Conservation (phyloP, 1,140 invertebrate genomes). For the Conopomorpha cramerella region DNA sequence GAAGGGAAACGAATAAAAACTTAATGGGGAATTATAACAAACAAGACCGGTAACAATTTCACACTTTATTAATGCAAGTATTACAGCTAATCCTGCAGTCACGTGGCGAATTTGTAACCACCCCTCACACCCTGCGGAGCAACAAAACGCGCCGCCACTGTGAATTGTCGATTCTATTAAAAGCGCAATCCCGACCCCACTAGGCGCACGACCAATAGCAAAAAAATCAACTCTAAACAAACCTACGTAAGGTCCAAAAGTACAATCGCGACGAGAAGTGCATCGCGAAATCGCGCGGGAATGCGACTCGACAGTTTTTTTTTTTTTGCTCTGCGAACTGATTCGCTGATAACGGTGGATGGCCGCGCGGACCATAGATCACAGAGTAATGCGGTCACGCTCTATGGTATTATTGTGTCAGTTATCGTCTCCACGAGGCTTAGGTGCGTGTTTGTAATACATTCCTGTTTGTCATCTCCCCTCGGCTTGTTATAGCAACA, state of each 20-base stretch:
- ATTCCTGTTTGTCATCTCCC: slow-evolving; percentile 50
- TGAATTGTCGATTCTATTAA: slow-evolving; percentile 20
- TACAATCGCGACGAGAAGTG: too few relatives aligned
- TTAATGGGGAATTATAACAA: slow-evolving; percentile 54
- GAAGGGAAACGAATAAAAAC: too few relatives aligned
- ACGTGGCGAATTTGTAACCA: slow-evolving; percentile 57
- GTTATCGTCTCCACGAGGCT: slow-evolving; percentile 55
- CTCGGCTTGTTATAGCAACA: slow-evolving; percentile 44
- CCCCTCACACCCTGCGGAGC: too few relatives aligned
- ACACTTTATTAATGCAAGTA: slow-evolving; percentile 61
- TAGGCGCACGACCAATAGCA: too few relatives aligned
- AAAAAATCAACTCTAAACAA: too few relatives aligned
- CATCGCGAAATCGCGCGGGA: slow-evolving; percentile 2
- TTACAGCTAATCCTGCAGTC: slow-evolving; percentile 54
- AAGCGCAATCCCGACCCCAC: too few relatives aligned
- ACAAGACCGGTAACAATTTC: slow-evolving; percentile 51
- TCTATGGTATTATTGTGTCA: slow-evolving; percentile 60
- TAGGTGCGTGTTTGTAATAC: slow-evolving; percentile 39
- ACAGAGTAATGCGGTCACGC: slow-evolving; percentile 57
- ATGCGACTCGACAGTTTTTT: slow-evolving; percentile 10
- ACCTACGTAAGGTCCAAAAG: too few relatives aligned
- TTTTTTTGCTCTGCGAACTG: too few relatives aligned
- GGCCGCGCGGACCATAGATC: slow-evolving; percentile 42
- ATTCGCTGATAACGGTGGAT: too few relatives aligned
- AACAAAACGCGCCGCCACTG: too few relatives aligned